Conservation (phyloP, 2,888 invertebrate species). For the Ariolimax columbianus region DNA sequence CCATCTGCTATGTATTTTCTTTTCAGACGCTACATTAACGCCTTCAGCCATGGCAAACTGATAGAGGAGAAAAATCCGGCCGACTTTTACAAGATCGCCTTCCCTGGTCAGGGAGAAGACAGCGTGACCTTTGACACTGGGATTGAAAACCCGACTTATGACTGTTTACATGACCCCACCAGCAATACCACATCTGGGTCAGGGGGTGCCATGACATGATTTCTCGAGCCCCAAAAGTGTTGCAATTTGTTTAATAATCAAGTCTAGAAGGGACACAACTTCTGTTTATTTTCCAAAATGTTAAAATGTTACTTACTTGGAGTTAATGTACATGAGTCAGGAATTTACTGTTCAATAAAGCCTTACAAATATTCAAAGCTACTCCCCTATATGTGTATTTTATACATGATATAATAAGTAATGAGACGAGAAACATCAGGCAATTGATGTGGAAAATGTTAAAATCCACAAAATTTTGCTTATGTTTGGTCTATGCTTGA, state of each 20-base stretch:
- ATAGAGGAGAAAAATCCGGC: constrained; percentile 66
- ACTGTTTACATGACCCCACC: constrained; percentile 50
- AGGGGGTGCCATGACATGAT: background rate
- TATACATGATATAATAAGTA: too few relatives aligned
- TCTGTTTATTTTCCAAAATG: too few relatives aligned
- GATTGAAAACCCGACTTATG: constrained; percentile 68
- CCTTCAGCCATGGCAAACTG: constrained; percentile 62
- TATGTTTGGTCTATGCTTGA: too few relatives aligned
- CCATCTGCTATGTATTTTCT: background rate
- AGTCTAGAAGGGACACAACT: too few relatives aligned
- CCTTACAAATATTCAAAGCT: too few relatives aligned
- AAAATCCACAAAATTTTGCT: too few relatives aligned
- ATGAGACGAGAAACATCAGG: too few relatives aligned
- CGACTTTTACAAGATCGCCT: constrained; percentile 65
- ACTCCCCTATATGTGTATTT: too few relatives aligned
- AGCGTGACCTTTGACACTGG: constrained; percentile 63
- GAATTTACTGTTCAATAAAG: too few relatives aligned
- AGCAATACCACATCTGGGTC: background rate
- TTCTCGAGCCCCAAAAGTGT: background rate
- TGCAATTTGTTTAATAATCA: background rate
- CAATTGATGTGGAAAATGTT: too few relatives aligned
- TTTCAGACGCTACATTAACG: constrained; percentile 23
- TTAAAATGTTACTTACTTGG: too few relatives aligned
- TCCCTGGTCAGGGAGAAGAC: constrained; percentile 62
- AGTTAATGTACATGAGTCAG: too few relatives aligned